Percentiles rank a stretch among this genome's conserved stretches.
Conservation (phyloP, 1,140 invertebrate species). For the Laupala kohalensis region DNA sequence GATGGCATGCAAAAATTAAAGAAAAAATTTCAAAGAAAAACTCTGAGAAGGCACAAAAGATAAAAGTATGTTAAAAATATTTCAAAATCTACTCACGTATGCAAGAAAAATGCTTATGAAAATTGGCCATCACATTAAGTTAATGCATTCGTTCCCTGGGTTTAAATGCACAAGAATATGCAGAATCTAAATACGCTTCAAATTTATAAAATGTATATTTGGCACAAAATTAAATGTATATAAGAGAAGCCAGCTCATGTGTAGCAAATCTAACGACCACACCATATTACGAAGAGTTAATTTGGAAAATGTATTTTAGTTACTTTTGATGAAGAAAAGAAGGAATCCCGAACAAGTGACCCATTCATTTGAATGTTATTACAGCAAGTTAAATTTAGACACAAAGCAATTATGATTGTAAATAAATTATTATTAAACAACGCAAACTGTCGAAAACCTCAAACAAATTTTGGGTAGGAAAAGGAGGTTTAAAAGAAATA, state of each 20-base stretch:
- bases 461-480: not conserved
- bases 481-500: not conserved
- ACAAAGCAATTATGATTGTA: too few species aligned
- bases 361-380: too few species aligned
- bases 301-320: not conserved
- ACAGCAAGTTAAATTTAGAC: too few species aligned
- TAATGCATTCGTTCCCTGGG: not conserved
- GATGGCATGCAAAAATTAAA: not conserved
- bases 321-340: too few species aligned
- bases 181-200: not conserved
- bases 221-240: not conserved
- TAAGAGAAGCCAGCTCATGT: not conserved
- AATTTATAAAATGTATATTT: not conserved
- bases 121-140: not conserved
- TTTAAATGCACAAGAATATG: not conserved
- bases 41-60: not conserved
- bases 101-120: not conserved
- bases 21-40: not conserved
- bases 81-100: not conserved
- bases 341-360: too few species aligned
- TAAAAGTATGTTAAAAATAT: not conserved
- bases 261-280: not conserved
- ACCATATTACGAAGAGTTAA: too few species aligned
- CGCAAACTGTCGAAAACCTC: not conserved
- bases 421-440: not conserved